A percentile compares a stretch with the other conserved stretches of the same genome.
These are phyloP conservation scores for Puffinus mauretanicus DNA, from an alignment of 2,113 vertebrate genomes.

Conservation along the genomic window DNA sequence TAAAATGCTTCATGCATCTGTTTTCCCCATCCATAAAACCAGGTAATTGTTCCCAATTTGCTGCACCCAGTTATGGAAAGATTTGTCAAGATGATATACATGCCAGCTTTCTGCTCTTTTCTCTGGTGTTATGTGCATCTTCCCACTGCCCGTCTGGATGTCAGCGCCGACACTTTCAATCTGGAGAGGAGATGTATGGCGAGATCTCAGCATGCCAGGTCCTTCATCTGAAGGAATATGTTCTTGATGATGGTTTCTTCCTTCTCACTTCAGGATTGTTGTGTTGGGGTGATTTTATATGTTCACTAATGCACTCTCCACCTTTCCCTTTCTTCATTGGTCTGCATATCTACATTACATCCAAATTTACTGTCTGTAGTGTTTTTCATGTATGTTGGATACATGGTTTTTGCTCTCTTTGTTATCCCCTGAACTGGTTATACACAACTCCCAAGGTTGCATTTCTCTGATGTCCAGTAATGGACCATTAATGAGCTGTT, in stretches of 20 bases:
- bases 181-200: not conserved
- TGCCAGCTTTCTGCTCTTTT: not conserved
- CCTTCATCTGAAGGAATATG: not conserved
- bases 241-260: not conserved
- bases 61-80: not conserved
- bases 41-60: not conserved
- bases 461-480: not conserved
- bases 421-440: not conserved
- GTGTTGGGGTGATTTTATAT: not conserved
- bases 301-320: not conserved
- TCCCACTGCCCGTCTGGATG: not conserved
- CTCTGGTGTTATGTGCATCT: not conserved
- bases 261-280: not conserved
- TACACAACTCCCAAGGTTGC: not conserved
- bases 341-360: not conserved
- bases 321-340: not conserved
- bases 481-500: not conserved
- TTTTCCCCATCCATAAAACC: not conserved
- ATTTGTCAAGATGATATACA: not conserved
- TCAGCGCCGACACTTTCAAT: not conserved
- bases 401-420: not conserved
- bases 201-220: not conserved
- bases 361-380: not conserved
- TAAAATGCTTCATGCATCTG: not conserved
- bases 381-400: not conserved